phyloP scores from a whole-genome alignment of 2,888 invertebrate species.

The Synergus itoensis region DNA sequence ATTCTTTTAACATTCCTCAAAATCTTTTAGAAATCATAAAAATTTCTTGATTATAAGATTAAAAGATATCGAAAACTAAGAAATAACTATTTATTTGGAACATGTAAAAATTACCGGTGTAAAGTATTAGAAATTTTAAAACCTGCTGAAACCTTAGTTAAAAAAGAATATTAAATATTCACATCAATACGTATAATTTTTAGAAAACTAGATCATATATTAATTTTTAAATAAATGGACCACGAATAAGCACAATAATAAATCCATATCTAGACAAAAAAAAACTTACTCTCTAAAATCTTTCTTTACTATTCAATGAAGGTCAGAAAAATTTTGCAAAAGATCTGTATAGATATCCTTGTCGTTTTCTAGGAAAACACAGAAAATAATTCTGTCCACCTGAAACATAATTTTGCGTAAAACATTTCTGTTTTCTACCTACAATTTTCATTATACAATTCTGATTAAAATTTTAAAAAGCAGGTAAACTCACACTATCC shows the following conservation, averaged over 20 bases:
- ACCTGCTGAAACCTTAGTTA: neutral
- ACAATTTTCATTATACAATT: neutral
- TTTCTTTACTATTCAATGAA: constrained; percentile 69
- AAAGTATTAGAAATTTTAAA: neutral
- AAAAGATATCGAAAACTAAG: neutral
- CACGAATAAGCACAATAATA: neutral
- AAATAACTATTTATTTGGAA: neutral
- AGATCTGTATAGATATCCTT: constrained; percentile 85
- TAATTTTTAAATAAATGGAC: neutral
- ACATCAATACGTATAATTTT: neutral
- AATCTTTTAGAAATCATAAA: no score
- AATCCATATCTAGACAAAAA: neutral
- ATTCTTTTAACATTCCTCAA: no score
- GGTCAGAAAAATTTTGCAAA: constrained; percentile 86
- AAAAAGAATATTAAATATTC: constrained; percentile 1
- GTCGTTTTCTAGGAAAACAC: constrained; percentile 87
- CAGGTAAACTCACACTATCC: constrained; percentile 71
- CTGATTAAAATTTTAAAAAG: neutral
- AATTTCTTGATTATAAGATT: no score
- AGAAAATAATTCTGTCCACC: constrained; percentile 89
- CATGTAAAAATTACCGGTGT: neutral
- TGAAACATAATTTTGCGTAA: constrained; percentile 67
- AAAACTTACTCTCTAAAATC: neutral
- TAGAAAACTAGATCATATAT: constrained; percentile 9
- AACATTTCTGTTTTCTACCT: neutral